Evolutionary conservation across 2,113 vertebrate genomes (phyloP), one percentile per base, ranked within the genome.

Genomic region (Mirounga angustirostris): DNA sequence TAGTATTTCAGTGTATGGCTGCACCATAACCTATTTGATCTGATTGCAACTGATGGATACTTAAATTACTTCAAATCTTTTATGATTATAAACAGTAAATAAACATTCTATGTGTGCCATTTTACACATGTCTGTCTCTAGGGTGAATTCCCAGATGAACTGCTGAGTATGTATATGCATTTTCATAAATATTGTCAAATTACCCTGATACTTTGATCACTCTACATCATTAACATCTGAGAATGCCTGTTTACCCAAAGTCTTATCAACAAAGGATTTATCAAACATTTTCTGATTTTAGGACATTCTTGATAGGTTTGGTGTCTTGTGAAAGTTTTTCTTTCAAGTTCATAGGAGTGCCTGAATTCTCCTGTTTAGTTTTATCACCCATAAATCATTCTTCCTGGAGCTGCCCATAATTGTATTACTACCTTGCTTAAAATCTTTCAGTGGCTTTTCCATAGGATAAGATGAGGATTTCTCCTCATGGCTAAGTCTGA

Each of bases 121-220:
- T 63, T 73, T 58, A 73, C 54, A 54, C 43, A 59, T 71, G 7
- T 61, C 46, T 81, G 11, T 73, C 36, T 92, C 19, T 73, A 43
- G 28, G n/a, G 71, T 43, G 46, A 92, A 91, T 50, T 84, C 61
- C 22, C 56, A 36, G 69, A 89, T 74, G 80, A 80, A 61, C n/a
- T 80, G 22, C 63, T 81, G 54, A 87, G 54, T 73, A 73, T 26
- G 14, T 10, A n/a, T 5, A 5, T 85, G 13, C 30, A 54, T 73
- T 87, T 73, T 56, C 46, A 81, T 73, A 92, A 92, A 87, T 95
- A 80, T 22, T 54, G 43, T 73, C 71, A 63, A 54, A 73, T 88
- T 63, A 81, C 63, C 33, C 74, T 24, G 4, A 46, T 26, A 54
- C 15, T 1, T 16, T 56, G 19, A 86, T 79, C 40, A 33, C 21